Percentiles rank a stretch among this genome's conserved stretches.
phyloP scores from a whole-genome alignment of 92 coral and sea anemone genomes.

The Epizoanthus stellaris region DNA sequence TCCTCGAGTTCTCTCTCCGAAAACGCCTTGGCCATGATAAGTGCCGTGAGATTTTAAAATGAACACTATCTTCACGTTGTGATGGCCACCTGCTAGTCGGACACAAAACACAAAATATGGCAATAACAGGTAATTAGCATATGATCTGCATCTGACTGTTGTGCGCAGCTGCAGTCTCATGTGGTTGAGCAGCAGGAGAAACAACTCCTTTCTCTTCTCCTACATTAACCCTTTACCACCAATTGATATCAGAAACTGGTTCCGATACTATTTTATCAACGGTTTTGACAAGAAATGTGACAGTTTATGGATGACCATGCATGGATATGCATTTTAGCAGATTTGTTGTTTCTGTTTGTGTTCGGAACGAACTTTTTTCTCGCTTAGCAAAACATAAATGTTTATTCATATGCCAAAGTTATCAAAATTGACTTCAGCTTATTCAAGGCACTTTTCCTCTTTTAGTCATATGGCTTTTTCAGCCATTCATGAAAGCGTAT shows the following conservation, averaged over 20 bases:
- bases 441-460: not conserved
- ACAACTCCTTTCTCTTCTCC: not conserved
- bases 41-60: not conserved
- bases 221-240: not conserved
- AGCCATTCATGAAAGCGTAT: slow-evolving; percentile 9
- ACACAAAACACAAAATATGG: slow-evolving; percentile 5
- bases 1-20: slow-evolving; percentile 83
- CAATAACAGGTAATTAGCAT: slow-evolving; percentile 30
- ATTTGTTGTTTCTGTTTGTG: not conserved
- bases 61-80: slow-evolving; percentile 22
- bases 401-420: not conserved
- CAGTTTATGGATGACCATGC: not conserved
- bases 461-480: not conserved
- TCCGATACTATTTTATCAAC: slow-evolving; percentile 3
- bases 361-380: not conserved
- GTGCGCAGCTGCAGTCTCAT: slow-evolving; percentile 27
- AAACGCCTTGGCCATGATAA: slow-evolving; percentile 62
- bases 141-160: not conserved
- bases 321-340: not conserved
- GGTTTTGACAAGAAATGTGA: not conserved
- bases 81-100: slow-evolving; percentile 35
- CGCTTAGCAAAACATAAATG: not conserved
- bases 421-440: not conserved
- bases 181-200: not conserved
- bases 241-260: not conserved